Evolutionary conservation across 64 coral and sea anemone species (phyloP), one percentile per base, ranked within the genome.

Genomic region (Porites lutea): DNA sequence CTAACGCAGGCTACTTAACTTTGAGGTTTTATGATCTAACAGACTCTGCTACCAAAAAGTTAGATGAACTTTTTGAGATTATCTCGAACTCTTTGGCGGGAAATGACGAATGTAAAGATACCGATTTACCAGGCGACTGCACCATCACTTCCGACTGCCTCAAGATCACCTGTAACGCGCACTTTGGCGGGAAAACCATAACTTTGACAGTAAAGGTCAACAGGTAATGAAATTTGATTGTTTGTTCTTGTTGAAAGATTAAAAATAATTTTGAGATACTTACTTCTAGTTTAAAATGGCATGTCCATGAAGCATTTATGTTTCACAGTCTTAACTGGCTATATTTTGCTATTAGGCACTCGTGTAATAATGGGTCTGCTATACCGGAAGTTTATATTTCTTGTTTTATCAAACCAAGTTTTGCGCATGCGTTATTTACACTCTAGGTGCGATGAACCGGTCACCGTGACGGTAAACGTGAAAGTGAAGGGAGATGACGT

Each of bases 381-480:
- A n/a, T n/a, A n/a, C n/a, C n/a, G n/a, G n/a, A n/a, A n/a, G n/a
- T n/a, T n/a, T n/a, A n/a, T n/a, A n/a, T n/a, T n/a, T n/a, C n/a
- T n/a, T n/a, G n/a, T n/a, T n/a, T n/a, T n/a, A n/a, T n/a, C n/a
- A n/a, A n/a, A n/a, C n/a, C n/a, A n/a, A n/a, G n/a, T n/a, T n/a
- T n/a, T n/a, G n/a, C n/a, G n/a, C n/a, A n/a, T 5, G 13, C 13
- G 5, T 13, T 59, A 59, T 74, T 48, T 43, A 6, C 49, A 13
- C 12, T 68, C 8, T 48, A 84, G 81, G 63, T 84, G 81, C 6
- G 81, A 84, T 68, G 81, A 84, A 8, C 81, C 81, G 11, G 81
- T 84, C 3, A 84, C 81, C 43, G 81, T 69, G 61, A 84, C 62
- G 0, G 52, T 84, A 9, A 68, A 67, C 12, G 81, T 84, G 46